Evolutionary conservation across 2,797 vertebrate genomes (phyloP).

Genomic region (Paramormyrops hopkinsi): DNA sequence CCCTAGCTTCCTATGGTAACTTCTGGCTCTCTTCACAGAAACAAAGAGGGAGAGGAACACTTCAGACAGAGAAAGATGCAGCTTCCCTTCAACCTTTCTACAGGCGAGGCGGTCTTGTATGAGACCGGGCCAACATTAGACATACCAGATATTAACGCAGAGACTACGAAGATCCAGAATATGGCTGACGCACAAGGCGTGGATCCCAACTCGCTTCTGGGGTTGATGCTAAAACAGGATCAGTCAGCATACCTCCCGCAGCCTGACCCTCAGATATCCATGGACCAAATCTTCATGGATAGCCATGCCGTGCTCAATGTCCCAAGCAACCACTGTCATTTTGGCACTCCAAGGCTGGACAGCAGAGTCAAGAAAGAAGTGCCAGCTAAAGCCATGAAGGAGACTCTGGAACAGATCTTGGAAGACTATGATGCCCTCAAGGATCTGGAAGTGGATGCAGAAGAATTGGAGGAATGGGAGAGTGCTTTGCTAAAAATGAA

Average conservation of each 20-base stretch:
- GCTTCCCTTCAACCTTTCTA: conserved; percentile 47
- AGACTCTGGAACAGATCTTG: conserved; percentile 47
- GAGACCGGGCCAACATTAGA: conserved; percentile 29
- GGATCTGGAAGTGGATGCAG: conserved; percentile 21
- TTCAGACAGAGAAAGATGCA: conserved; percentile 43
- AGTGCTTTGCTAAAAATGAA: conserved; percentile 42
- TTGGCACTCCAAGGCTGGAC: neutral
- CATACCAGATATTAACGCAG: conserved; percentile 8
- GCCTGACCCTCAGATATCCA: conserved; percentile 30
- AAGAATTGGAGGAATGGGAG: conserved; percentile 48
- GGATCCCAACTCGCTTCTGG: conserved; percentile 43
- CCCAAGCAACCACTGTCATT: conserved; percentile 25
- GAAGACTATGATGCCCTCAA: conserved; percentile 29
- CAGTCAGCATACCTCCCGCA: conserved; percentile 35
- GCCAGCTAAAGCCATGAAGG: conserved; percentile 3
- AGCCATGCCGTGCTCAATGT: conserved; percentile 44
- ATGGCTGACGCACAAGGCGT: conserved; percentile 27
- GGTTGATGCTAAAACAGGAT: conserved; percentile 42
- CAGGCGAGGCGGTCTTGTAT: conserved; percentile 48
- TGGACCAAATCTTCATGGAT: conserved; percentile 54
- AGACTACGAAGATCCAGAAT: conserved; percentile 19
- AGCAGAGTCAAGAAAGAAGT: conserved; percentile 25
- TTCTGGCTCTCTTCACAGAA: conserved; percentile 31
- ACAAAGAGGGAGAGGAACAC: conserved; percentile 55
- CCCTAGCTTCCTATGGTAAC: neutral